phyloP scores from a whole-genome alignment of 1,140 invertebrate genomes.

The Zaprionus taronus region DNA sequence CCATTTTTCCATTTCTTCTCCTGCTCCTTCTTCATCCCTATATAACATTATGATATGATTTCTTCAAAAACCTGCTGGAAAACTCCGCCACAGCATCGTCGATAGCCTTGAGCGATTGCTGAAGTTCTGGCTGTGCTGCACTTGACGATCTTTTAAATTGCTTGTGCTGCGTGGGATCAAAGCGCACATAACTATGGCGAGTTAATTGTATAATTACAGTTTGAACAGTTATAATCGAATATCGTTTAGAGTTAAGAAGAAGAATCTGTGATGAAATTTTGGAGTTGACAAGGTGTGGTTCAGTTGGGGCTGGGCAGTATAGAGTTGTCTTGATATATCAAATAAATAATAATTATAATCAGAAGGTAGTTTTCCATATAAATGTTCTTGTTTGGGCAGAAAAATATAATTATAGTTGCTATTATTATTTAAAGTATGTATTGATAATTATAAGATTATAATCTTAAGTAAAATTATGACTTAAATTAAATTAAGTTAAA shows the following conservation, averaged over 20 bases:
- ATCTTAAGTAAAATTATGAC: neutral
- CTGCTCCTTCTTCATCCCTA: neutral
- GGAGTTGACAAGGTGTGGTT: neutral
- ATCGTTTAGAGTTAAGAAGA: neutral
- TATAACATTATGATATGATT: neutral
- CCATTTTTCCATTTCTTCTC: conserved; percentile 43
- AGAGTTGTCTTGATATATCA: neutral
- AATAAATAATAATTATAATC: neutral
- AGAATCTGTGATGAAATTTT: neutral
- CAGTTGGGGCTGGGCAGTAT: neutral
- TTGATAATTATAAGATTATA: neutral
- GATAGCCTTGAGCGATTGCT: conserved; percentile 52
- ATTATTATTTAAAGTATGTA: neutral
- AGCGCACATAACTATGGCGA: neutral
- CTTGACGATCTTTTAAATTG: conserved; percentile 24
- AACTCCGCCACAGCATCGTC: conserved; percentile 21
- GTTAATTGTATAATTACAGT: conserved; percentile 28
- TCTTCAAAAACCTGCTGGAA: conserved; percentile 21
- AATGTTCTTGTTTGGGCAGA: no score
- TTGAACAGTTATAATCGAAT: conserved; percentile 8
- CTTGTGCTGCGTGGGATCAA: neutral
- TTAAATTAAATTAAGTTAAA: no score
- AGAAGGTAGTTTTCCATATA: no score
- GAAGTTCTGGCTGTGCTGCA: conserved; percentile 23
- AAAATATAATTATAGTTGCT: no score